Evolutionary conservation across 2,888 invertebrate species (phyloP), one percentile per base, ranked within the genome.

Genomic region (Trilocha varians): DNA sequence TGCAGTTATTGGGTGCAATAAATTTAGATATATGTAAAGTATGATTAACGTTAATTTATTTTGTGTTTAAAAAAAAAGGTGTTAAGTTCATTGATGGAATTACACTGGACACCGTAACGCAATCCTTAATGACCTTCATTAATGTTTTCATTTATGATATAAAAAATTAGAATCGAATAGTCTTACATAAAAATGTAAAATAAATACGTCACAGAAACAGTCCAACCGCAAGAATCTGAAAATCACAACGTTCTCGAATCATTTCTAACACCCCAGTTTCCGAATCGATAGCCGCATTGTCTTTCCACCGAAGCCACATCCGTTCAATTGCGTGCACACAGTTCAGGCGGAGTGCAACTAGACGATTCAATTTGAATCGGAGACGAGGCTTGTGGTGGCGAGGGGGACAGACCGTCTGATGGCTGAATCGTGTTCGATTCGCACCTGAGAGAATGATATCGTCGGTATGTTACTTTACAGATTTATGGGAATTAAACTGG

Each of bases 381-480:
- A 65, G 66, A 67, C 65, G 62, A 62, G 60, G 46, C 54, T 57
- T 52, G 41, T 44, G 50, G 44, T 44, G 50, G 45, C 45, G 44
- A 47, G 42, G 39, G 40, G 41, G 77, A 75, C 65, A n/a, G 64
- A 65, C 63, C 45, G 62, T 55, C 71, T 83, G 84, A 84, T 84
- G 83, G 84, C 74, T 72, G 75, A 84, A 82, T 73, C 82, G 77
- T 84, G 84, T 83, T 78, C 80, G 71, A 77, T 77, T 79, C 68
- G 61, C 82, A 84, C 84, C 84, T 84, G 83, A 65, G 62, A 61
- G 49, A 6, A 55, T 52, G 50, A 44, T 45, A 43, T 18, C 53
- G 15, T 32, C 2, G 33, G 50, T 13, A 55, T 37, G 55, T 46
- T 64, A 68, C 78, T 80, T 66, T 68, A 70, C 62, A n/a, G n/a